Conservation (phyloP, 2,888 invertebrate genomes). For the Chorisops tibialis region DNA sequence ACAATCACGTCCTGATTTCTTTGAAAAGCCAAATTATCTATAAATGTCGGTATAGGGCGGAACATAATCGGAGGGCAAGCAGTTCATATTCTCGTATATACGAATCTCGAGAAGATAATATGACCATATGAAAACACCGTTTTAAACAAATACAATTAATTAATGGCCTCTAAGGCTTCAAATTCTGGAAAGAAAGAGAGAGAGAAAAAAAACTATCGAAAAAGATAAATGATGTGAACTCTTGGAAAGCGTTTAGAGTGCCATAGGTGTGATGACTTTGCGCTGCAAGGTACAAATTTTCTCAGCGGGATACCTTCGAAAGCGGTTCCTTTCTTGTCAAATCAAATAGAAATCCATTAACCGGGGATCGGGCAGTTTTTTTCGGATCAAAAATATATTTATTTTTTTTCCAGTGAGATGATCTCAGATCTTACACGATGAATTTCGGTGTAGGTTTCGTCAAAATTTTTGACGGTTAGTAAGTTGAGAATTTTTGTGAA, state of each 20-base stretch:
- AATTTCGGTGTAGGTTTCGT: too few relatives aligned
- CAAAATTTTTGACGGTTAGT: too few relatives aligned
- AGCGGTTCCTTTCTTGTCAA: slow-evolving; percentile 28
- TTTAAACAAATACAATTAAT: slow-evolving; percentile 28
- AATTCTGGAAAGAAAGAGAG: background rate
- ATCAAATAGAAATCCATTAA: slow-evolving; percentile 28
- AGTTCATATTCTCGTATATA: too few relatives aligned
- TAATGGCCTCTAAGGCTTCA: slow-evolving; percentile 20
- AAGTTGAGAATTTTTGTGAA: too few relatives aligned
- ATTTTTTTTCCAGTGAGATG: too few relatives aligned
- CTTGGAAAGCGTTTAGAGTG: slow-evolving; percentile 21
- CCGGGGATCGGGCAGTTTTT: background rate
- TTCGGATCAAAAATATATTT: too few relatives aligned
- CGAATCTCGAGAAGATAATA: too few relatives aligned
- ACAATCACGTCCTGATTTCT: too few relatives aligned
- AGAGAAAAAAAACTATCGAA: background rate
- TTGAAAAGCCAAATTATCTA: too few relatives aligned
- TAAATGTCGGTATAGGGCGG: too few relatives aligned
- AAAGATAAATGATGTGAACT: slow-evolving; percentile 27
- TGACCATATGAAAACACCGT: background rate
- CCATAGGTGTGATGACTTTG: slow-evolving; percentile 30
- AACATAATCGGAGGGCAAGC: too few relatives aligned
- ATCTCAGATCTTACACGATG: too few relatives aligned
- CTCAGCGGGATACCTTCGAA: slow-evolving; percentile 34
- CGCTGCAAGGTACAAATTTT: slow-evolving; percentile 31